phyloP scores from a whole-genome alignment of 2,888 invertebrate genomes.

The Spilarctia lutea region DNA sequence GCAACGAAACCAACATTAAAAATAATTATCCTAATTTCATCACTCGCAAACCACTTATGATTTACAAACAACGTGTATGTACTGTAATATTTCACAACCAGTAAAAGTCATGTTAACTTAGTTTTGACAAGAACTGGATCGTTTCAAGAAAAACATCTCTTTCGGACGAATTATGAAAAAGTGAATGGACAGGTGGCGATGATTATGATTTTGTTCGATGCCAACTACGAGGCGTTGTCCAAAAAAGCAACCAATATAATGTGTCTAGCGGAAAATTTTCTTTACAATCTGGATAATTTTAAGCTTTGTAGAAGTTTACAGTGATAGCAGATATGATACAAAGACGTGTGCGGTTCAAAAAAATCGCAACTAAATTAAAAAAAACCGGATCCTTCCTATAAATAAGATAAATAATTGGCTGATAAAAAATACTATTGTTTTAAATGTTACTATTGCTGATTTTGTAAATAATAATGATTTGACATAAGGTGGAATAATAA shows the following conservation, averaged over 20 bases:
- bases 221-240: slow-evolving; percentile 49
- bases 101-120: slow-evolving; percentile 9
- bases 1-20: slow-evolving; percentile 34
- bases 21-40: slow-evolving; percentile 39
- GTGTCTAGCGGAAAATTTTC: slow-evolving; percentile 12
- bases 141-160: slow-evolving; percentile 9
- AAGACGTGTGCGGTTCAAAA: neutral
- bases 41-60: slow-evolving; percentile 33
- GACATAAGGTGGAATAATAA: no score
- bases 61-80: slow-evolving; percentile 38
- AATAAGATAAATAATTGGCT: neutral
- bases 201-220: slow-evolving; percentile 45
- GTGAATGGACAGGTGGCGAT: slow-evolving; percentile 23
- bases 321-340: neutral
- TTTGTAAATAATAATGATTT: no score
- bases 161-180: slow-evolving; percentile 12
- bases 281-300: neutral
- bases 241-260: slow-evolving; percentile 20
- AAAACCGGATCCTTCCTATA: neutral
- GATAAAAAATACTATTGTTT: neutral
- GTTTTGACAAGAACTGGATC: slow-evolving; percentile 9
- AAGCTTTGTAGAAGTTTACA: neutral
- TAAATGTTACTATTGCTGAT: neutral
- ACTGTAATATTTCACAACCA: slow-evolving; percentile 14
- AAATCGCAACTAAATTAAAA: neutral